Percentiles rank a stretch among this genome's conserved stretches.
Evolutionary conservation across 30 jellyfish, hydroid and myxozoan species (phyloP).

Genomic region (Hydractinia echinata): DNA sequence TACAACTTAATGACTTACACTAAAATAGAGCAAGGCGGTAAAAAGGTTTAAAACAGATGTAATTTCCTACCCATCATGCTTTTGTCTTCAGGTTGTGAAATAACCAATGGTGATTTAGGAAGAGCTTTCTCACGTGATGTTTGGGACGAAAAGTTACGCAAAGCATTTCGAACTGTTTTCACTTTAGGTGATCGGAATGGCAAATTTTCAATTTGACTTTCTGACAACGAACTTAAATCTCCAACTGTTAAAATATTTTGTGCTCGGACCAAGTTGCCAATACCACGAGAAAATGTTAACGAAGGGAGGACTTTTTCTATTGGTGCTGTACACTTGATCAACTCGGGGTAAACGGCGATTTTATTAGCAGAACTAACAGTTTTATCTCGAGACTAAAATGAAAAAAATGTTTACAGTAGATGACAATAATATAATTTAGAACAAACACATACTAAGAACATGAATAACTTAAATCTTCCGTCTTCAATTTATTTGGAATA

Average conservation of each 20-base stretch:
- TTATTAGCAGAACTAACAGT: background rate
- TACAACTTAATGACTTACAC: background rate
- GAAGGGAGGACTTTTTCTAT: constrained; percentile 80
- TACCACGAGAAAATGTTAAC: constrained; percentile 80
- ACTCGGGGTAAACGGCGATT: constrained; percentile 71
- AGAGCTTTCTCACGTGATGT: constrained; percentile 15
- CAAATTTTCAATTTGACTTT: constrained; percentile 63
- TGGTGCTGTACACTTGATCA: constrained; percentile 65
- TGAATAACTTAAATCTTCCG: no score
- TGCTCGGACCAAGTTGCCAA: constrained; percentile 82
- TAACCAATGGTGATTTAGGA: constrained; percentile 37
- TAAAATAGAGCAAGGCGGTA: background rate
- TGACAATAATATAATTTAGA: no score
- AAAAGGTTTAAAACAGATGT: background rate
- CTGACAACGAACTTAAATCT: constrained; percentile 66
- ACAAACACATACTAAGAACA: no score
- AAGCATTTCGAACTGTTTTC: constrained; percentile 51
- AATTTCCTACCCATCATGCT: background rate
- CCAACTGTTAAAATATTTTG: constrained; percentile 86
- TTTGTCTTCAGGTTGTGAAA: background rate
- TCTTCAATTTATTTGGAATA: no score
- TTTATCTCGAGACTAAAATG: no score
- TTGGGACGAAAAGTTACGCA: constrained; percentile 36
- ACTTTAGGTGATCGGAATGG: constrained; percentile 94
- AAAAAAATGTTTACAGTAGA: no score